A percentile compares a stretch with the other conserved stretches of the same genome.
These are phyloP conservation scores for Typhlomys cinereus DNA, from an alignment of 2,113 vertebrate species.

Conservation along the genomic window DNA sequence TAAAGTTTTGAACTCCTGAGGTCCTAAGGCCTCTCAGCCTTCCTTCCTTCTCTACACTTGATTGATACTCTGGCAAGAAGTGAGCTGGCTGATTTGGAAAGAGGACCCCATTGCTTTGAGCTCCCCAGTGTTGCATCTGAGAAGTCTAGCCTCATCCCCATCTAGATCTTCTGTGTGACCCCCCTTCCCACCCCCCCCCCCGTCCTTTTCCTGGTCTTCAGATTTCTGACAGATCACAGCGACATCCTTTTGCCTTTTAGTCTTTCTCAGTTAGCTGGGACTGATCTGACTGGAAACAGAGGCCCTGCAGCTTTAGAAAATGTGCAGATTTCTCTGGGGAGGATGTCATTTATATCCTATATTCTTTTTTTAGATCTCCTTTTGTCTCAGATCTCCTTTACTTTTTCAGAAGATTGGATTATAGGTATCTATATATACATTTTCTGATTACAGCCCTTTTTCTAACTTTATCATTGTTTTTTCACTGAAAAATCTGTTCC, in stretches of 20 bases:
- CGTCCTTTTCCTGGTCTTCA: background rate
- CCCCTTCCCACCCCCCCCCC: background rate
- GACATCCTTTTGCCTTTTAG: background rate
- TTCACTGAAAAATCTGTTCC: background rate
- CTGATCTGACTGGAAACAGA: background rate
- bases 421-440: background rate
- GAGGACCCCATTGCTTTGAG: background rate
- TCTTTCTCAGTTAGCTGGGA: background rate
- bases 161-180: background rate
- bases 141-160: background rate
- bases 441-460: constrained; percentile 5
- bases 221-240: background rate
- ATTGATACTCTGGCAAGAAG: background rate
- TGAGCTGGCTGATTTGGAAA: background rate
- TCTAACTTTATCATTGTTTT: constrained; percentile 6
- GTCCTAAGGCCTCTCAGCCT: background rate
- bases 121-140: background rate
- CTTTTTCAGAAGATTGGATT: constrained; percentile 10
- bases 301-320: background rate
- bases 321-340: background rate
- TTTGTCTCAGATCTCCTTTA: background rate
- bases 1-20: background rate
- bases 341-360: background rate
- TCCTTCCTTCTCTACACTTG: background rate
- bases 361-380: background rate